Evolutionary conservation across 1,140 invertebrate species (phyloP).

Genomic region (Drosophila ironensis): DNA sequence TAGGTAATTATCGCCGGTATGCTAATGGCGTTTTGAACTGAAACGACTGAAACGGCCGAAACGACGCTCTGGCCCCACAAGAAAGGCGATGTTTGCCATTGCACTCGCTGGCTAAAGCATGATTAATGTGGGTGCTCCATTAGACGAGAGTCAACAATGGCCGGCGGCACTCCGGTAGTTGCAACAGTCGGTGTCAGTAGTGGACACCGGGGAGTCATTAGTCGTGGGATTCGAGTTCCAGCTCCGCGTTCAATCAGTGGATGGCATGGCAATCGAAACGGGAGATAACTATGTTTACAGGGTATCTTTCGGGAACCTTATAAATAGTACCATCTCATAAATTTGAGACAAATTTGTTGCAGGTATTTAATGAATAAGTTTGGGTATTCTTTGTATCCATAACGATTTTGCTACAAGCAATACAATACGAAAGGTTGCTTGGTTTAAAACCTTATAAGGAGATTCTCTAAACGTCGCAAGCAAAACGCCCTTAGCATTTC

Average conservation of each 20-base stretch:
- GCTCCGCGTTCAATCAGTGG: constrained; percentile 20
- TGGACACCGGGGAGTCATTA: constrained; percentile 47
- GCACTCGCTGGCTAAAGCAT: constrained; percentile 62
- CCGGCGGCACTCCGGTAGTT: constrained; percentile 52
- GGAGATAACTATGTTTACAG: too few relatives aligned
- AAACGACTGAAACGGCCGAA: background rate
- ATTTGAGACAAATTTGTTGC: too few relatives aligned
- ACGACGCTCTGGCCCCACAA: background rate
- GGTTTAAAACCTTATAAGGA: too few relatives aligned
- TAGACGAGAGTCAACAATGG: constrained; percentile 55
- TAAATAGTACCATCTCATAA: too few relatives aligned
- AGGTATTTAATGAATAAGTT: too few relatives aligned
- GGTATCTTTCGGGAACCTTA: too few relatives aligned
- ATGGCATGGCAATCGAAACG: background rate
- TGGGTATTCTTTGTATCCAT: too few relatives aligned
- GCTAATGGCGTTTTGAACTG: constrained; percentile 76
- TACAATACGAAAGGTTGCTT: too few relatives aligned
- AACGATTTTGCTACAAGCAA: too few relatives aligned
- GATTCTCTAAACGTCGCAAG: too few relatives aligned
- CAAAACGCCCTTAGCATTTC: too few relatives aligned
- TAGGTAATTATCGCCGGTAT: constrained; percentile 69
- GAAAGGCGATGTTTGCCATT: constrained; percentile 42
- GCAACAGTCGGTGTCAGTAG: constrained; percentile 56
- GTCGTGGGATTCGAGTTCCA: constrained; percentile 5
- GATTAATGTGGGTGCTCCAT: constrained; percentile 72